Base-by-base conservation (phyloP, 1,140 invertebrate species). In the Epicauta chinensis region DNA sequence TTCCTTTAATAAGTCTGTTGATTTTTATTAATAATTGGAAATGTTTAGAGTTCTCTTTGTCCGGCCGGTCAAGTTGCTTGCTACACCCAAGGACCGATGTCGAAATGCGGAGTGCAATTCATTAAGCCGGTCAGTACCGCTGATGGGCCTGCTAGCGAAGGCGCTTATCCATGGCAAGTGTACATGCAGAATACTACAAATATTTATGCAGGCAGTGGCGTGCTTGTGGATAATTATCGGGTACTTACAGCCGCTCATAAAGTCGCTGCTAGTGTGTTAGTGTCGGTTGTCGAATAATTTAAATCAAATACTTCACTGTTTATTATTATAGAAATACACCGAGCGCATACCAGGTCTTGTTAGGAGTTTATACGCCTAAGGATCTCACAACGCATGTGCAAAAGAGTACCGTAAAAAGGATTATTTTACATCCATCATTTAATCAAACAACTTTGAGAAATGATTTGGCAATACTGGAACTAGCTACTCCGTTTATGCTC, bases 391-490 rank as follows among this genome's bases (percentile, higher is more conserved):
- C 23, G 23, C 23, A 57, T 41, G 35, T 46, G 4, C 62, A 62
- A 36, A 56, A 14, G 14, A 49, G 55, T 14, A 44, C 46, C 16
- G 59, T 59, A n/a, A 16, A 55, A 7, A 16, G 39, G 11, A 56
- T 23, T 17, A 40, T 35, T 12, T 56, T 77, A 6, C 80, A 86
- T 62, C 74, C 76, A 0, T 53, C 71, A 12, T 87, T 77, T 63
- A 73, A 76, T 37, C 48, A 70, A 0, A 43, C 59, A 0, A 81
- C 75, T 48, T 62, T 81, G 2, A 69, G 75, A 3, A 81, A 83
- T 57, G 83, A 87, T 53, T 64, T 87, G 9, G 84, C 83, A 11
- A 57, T 88, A 0, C 56, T 88, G 10, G 72, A 70, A 30, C 57
- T 83, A 0, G 61, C 71, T 1, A 66, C 76, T 6, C 73, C 75